A percentile compares a stretch with the other conserved stretches of the same genome.
These are phyloP conservation scores for Melanostoma mellinum DNA, from an alignment of 2,888 invertebrate species.

Conservation along the genomic window DNA sequence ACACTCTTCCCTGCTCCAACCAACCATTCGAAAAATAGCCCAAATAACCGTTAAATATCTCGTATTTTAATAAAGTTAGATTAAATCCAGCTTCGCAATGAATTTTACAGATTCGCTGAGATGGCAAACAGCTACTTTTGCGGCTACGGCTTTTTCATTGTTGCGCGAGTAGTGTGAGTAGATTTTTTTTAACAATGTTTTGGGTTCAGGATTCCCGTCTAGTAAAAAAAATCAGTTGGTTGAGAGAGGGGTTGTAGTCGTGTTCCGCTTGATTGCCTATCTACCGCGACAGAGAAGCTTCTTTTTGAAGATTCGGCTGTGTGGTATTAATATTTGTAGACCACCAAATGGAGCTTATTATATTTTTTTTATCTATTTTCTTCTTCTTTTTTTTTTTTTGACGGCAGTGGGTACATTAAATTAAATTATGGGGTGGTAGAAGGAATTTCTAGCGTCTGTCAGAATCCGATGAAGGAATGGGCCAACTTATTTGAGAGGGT, in stretches of 20 bases:
- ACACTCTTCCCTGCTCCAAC: neutral
- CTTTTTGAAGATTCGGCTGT: constrained; percentile 60
- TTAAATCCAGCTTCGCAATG: constrained; percentile 66
- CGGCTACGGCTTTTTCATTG: constrained; percentile 51
- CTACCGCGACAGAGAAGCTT: constrained; percentile 33
- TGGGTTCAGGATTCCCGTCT: constrained; percentile 13
- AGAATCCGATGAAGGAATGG: too few relatives aligned
- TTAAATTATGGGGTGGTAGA: constrained; percentile 51
- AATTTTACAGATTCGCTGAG: constrained; percentile 64
- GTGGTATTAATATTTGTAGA: constrained; percentile 63
- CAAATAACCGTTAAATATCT: constrained; percentile 72
- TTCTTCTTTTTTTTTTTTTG: neutral
- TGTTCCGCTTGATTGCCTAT: constrained; percentile 63
- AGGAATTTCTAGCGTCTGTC: too few relatives aligned
- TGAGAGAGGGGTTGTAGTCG: constrained; percentile 49
- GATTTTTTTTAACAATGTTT: constrained; percentile 1
- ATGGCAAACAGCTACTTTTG: constrained; percentile 58
- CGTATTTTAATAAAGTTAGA: constrained; percentile 73
- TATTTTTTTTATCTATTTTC: neutral
- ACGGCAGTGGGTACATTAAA: constrained; percentile 30
- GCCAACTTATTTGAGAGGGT: too few relatives aligned
- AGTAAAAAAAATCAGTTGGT: constrained; percentile 11
- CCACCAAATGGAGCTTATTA: constrained; percentile 49
- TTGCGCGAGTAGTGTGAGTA: constrained; percentile 37
- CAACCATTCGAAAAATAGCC: constrained; percentile 30